A percentile compares a stretch with the other conserved stretches of the same genome.
These are phyloP conservation scores for Dryobota labecula DNA, from an alignment of 2,888 invertebrate genomes.

Conservation along the genomic window DNA sequence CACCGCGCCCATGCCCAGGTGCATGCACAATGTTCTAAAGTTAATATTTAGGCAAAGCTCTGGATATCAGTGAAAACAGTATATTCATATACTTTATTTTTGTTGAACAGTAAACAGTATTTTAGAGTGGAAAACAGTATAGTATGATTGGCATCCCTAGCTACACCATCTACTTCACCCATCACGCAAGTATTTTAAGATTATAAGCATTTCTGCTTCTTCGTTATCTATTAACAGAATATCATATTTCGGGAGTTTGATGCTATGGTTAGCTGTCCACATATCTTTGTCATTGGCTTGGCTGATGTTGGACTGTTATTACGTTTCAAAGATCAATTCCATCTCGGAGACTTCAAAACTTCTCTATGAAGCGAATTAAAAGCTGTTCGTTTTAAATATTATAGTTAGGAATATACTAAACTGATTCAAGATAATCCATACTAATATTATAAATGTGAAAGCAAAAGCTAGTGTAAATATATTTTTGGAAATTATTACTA, in stretches of 20 bases:
- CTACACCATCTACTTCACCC: not conserved
- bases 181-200: not conserved
- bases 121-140: no score
- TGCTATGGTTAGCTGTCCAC: not conserved
- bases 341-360: not conserved
- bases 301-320: not conserved
- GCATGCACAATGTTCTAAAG: no score
- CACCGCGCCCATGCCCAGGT: no score
- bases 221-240: not conserved
- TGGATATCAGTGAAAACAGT: no score
- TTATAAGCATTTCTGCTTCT: not conserved
- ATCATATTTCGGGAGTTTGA: not conserved
- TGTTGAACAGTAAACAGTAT: no score
- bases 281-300: not conserved
- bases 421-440: conserved; percentile 15
- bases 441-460: no score
- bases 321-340: not conserved
- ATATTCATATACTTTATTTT: no score
- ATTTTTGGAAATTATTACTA: conserved; percentile 22
- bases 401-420: conserved; percentile 10
- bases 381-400: not conserved
- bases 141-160: no score
- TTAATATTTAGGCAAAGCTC: no score
- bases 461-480: no score
- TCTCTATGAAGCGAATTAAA: not conserved